Base-by-base conservation (phyloP, 2,113 vertebrate genomes). In the Pollimyrus isidori region DNA sequence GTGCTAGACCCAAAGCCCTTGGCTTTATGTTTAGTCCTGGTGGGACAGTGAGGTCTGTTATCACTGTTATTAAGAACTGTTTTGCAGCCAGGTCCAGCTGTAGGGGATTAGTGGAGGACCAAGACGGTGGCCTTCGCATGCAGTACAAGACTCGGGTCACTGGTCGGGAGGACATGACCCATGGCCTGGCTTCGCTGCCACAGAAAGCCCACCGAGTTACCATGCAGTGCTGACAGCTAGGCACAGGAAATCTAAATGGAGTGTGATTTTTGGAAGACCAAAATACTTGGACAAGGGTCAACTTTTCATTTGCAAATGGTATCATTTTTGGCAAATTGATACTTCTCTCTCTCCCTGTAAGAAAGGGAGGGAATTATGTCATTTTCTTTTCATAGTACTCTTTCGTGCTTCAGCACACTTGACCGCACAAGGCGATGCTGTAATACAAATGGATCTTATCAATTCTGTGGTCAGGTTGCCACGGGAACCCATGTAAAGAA, bases 21-120 rank as follows among this genome's bases (percentile, higher is more conserved):
- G 4, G 88, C 89, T 89, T 90, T 94, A 94, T 94, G 93, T 94
- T 95, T 95, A 93, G 92, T 90, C 58, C 87, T 91, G 91, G 89
- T 89, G 88, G 82, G 88, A 91, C 88, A 73, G 6, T 15, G 86
- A 23, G 11, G 50, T 90, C 89, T 87, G 87, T 86, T 90, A 89
- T 91, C 39, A 17, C 30, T 30, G 80, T 84, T 62, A 90, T 89
- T 87, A 85, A 83, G 48, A 89, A 90, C 92, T 45, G 91, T 56
- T 73, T 35, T 58, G 90, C 90, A 93, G 93, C 93, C 90, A 89
- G 85, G 91, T 87, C 94, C 93, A 94, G 92, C 91, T 94, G 93
- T 90, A 91, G 84, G 90, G 93, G 92, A 95, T 95, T 94, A 94
- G 90, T 19, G 21, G 80, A 93, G 93, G 92, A 92, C 93, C 90